phyloP scores from a whole-genome alignment of 1,140 invertebrate species.

The Pissodes strobi region DNA sequence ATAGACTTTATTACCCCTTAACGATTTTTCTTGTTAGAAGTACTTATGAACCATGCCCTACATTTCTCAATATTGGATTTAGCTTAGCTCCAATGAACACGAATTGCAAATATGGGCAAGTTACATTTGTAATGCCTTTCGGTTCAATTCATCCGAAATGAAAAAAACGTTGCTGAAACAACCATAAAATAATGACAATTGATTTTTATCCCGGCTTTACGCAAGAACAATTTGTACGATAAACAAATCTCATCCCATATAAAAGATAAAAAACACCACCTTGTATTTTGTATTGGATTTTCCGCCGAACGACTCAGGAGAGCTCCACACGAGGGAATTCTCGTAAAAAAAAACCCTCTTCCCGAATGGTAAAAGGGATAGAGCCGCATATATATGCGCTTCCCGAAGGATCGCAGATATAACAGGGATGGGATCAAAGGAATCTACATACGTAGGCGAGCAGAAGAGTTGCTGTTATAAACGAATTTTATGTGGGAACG shows the following conservation, averaged over 20 bases:
- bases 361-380: conserved; percentile 32
- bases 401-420: conserved; percentile 30
- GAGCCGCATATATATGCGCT: conserved; percentile 31
- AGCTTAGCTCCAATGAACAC: no score
- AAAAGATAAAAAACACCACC: conserved; percentile 19
- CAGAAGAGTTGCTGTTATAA: conserved; percentile 38
- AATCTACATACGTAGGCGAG: conserved; percentile 34
- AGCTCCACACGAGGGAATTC: conserved; percentile 29
- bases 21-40: no score
- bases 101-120: no score
- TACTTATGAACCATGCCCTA: no score
- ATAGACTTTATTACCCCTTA: no score
- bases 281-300: conserved; percentile 36
- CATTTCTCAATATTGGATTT: no score
- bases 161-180: no score
- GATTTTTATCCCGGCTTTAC: conserved; percentile 4
- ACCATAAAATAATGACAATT: conserved; percentile 3
- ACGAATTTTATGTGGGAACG: conserved; percentile 36
- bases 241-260: conserved; percentile 27
- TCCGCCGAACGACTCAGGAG: conserved; percentile 30
- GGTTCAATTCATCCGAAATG: no score
- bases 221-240: conserved; percentile 27
- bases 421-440: conserved; percentile 33
- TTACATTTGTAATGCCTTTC: no score
- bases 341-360: conserved; percentile 34